Conservation (phyloP, 2,113 vertebrate genomes). For the Lophius piscatorius region DNA sequence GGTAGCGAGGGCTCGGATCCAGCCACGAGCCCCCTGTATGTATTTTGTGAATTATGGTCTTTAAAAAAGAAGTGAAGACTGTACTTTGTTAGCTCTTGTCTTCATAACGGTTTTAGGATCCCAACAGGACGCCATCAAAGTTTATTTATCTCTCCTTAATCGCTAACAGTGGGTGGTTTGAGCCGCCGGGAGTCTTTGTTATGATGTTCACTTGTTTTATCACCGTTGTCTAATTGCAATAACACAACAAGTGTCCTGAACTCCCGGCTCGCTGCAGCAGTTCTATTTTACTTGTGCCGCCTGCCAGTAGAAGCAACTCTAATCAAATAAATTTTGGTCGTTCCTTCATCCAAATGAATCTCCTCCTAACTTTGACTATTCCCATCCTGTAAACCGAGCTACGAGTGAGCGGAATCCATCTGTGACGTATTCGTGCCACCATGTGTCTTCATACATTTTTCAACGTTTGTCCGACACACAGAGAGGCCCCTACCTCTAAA, state of each 20-base stretch:
- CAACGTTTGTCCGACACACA: no score
- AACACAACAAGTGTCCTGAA: neutral
- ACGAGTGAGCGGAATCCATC: no score
- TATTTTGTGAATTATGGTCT: no score
- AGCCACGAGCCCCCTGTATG: no score
- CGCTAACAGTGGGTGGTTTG: slow-evolving; percentile 1
- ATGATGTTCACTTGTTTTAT: slow-evolving; percentile 23
- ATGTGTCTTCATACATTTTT: no score
- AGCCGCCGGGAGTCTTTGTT: slow-evolving; percentile 14
- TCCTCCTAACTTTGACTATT: no score
- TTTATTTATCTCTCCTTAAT: slow-evolving; percentile 7
- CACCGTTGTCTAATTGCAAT: neutral
- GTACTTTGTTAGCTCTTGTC: neutral
- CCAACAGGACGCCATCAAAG: neutral
- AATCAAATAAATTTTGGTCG: no score
- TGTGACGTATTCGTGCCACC: no score
- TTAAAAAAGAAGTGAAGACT: neutral
- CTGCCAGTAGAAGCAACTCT: slow-evolving; percentile 2
- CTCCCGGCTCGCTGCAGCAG: neutral
- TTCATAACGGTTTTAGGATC: neutral
- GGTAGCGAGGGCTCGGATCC: no score
- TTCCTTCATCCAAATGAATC: no score
- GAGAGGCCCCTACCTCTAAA: no score
- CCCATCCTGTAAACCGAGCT: no score
- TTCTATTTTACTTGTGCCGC: neutral